phyloP scores from a whole-genome alignment of 2,888 invertebrate species.

The Noctua fimbriata region DNA sequence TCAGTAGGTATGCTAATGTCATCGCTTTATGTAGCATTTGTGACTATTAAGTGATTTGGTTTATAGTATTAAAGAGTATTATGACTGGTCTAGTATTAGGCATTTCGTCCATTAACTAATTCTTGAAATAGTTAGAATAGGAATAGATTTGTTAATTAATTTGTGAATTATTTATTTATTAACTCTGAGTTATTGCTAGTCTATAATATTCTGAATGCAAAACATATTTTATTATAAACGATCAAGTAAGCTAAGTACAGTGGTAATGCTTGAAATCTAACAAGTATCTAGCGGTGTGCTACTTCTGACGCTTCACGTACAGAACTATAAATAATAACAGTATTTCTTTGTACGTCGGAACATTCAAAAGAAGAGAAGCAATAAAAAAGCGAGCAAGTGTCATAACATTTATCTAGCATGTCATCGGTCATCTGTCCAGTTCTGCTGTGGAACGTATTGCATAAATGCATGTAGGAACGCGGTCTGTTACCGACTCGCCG shows the following conservation, averaged over 20 bases:
- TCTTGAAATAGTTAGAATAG: constrained; percentile 1
- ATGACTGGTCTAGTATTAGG: not conserved
- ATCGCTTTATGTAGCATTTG: constrained; percentile 43
- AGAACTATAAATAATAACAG: constrained; percentile 19
- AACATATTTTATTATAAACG: not conserved
- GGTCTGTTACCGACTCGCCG: constrained; percentile 18
- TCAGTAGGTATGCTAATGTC: constrained; percentile 72
- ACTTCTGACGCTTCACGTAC: not conserved
- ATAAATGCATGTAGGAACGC: constrained; percentile 52
- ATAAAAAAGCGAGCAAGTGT: constrained; percentile 54
- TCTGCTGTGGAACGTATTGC: constrained; percentile 41
- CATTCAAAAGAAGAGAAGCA: constrained; percentile 30
- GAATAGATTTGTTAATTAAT: not conserved
- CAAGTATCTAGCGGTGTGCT: not conserved
- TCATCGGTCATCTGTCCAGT: constrained; percentile 53
- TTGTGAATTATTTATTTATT: constrained; percentile 6
- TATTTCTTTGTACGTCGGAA: constrained; percentile 28
- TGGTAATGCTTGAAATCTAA: not conserved
- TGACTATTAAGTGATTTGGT: constrained; percentile 54
- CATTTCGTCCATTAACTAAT: constrained; percentile 20
- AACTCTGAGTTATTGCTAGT: not conserved
- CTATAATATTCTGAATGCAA: not conserved
- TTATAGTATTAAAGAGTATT: constrained; percentile 15
- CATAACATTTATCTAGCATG: constrained; percentile 64
- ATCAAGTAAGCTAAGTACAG: not conserved